phyloP scores from a whole-genome alignment of 1,140 invertebrate genomes.

The Drosophila carrolli region DNA sequence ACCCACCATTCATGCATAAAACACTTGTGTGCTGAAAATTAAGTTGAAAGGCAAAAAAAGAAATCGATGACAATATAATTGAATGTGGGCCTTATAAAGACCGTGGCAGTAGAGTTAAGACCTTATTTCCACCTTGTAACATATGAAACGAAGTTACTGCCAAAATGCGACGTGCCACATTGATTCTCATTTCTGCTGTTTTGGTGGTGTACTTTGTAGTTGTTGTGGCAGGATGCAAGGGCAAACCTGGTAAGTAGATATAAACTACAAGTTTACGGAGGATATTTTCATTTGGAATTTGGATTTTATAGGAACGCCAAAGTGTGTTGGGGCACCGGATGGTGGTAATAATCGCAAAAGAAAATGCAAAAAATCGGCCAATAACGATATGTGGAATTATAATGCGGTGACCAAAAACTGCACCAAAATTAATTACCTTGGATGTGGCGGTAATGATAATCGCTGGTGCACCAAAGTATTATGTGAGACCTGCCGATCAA shows the following conservation, averaged over 20 bases:
- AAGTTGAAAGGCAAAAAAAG: not conserved
- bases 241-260: slow-evolving; percentile 15
- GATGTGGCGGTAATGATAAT: slow-evolving; percentile 45
- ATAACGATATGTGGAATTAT: slow-evolving; percentile 31
- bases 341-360: slow-evolving; percentile 13
- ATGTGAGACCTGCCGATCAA: slow-evolving; percentile 11
- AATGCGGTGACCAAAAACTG: slow-evolving; percentile 9
- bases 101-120: slow-evolving; percentile 6
- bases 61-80: not conserved
- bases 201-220: slow-evolving; percentile 5
- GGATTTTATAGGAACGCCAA: not conserved
- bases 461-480: slow-evolving; percentile 30
- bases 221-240: slow-evolving; percentile 11
- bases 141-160: not conserved
- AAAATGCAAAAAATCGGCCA: slow-evolving; percentile 16
- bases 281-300: not conserved
- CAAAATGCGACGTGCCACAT: slow-evolving; percentile 21
- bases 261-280: too few relatives aligned
- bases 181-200: slow-evolving; percentile 1
- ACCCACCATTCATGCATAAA: not conserved
- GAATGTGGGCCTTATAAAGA: slow-evolving; percentile 17
- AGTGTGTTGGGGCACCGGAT: slow-evolving; percentile 12
- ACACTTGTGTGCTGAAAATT: not conserved
- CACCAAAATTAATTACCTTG: slow-evolving; percentile 19
- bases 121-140: not conserved